A percentile compares a stretch with the other conserved stretches of the same genome.
These are phyloP conservation scores for Pseudomyrmex dendroicus DNA, from an alignment of 1,140 invertebrate species.

Conservation along the genomic window DNA sequence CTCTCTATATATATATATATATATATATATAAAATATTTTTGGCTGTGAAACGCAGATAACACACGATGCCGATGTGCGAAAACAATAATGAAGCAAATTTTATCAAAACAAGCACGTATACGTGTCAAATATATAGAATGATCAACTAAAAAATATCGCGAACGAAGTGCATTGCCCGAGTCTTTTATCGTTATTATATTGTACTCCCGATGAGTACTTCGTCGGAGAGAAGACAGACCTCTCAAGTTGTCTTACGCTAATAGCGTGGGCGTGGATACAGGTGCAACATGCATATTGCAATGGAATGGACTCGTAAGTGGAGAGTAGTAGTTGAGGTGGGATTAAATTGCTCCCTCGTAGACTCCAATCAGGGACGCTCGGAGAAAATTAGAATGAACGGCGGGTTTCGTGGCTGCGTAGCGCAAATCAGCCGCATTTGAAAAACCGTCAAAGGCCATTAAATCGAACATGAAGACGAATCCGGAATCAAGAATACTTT, in stretches of 20 bases:
- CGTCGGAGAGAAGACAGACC: slow-evolving; percentile 14
- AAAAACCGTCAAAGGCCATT: slow-evolving; percentile 36
- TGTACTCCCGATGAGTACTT: slow-evolving; percentile 7
- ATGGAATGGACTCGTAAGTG: slow-evolving; percentile 48
- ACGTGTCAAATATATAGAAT: background rate
- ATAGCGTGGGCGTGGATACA: slow-evolving; percentile 63
- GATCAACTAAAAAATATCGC: background rate
- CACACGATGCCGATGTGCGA: background rate
- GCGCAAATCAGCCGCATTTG: slow-evolving; percentile 56
- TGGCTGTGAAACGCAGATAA: slow-evolving; percentile 8
- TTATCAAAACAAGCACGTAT: background rate
- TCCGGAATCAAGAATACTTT: slow-evolving; percentile 46
- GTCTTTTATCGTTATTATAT: slow-evolving; percentile 30
- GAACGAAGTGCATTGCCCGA: background rate
- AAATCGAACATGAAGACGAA: slow-evolving; percentile 51
- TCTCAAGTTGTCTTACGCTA: slow-evolving; percentile 36
- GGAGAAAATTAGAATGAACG: slow-evolving; percentile 65
- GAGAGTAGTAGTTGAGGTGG: slow-evolving; percentile 17
- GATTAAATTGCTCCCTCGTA: slow-evolving; percentile 40
- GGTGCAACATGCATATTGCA: slow-evolving; percentile 50
- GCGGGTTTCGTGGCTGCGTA: background rate
- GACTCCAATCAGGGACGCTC: slow-evolving; percentile 62
- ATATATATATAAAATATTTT: background rate
- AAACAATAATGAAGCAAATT: background rate
- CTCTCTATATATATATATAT: background rate